Conservation (phyloP, 2,113 vertebrate species). For the Tangachromis dhanisi region DNA sequence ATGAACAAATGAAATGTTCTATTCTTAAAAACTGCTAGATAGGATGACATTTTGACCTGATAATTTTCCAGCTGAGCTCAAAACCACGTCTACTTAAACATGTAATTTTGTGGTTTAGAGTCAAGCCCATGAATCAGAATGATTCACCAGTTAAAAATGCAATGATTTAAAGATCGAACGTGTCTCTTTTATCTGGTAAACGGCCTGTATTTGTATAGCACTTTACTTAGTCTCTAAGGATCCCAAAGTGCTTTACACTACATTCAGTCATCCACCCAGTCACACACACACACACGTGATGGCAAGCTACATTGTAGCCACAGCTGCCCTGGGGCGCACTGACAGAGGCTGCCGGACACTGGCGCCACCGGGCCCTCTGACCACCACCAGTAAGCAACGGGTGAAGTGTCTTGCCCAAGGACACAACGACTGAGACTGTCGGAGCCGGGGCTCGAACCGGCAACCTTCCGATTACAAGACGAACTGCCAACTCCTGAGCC, state of each 20-base stretch:
- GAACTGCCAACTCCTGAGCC: background rate
- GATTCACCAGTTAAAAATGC: background rate
- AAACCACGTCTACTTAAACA: background rate
- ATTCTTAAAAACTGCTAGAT: fast-evolving
- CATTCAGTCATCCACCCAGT: background rate
- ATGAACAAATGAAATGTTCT: background rate
- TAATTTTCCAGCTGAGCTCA: background rate
- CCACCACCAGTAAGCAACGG: fast-evolving
- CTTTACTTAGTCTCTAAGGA: background rate
- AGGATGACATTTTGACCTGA: background rate
- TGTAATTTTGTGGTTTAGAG: background rate
- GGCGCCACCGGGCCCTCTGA: fast-evolving
- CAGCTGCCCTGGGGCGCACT: fast-evolving
- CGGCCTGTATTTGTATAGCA: fast-evolving
- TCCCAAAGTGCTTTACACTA: background rate
- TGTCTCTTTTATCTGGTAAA: background rate
- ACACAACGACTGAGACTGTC: fast-evolving
- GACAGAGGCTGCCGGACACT: background rate
- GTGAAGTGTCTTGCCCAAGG: background rate
- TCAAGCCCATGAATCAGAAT: background rate
- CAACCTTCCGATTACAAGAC: background rate
- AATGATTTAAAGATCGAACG: fast-evolving
- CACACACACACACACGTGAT: background rate
- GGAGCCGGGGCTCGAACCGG: fast-evolving
- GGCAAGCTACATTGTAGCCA: background rate